Base-by-base conservation (phyloP, 2,797 vertebrate species). In the Clarias platycephalus region DNA sequence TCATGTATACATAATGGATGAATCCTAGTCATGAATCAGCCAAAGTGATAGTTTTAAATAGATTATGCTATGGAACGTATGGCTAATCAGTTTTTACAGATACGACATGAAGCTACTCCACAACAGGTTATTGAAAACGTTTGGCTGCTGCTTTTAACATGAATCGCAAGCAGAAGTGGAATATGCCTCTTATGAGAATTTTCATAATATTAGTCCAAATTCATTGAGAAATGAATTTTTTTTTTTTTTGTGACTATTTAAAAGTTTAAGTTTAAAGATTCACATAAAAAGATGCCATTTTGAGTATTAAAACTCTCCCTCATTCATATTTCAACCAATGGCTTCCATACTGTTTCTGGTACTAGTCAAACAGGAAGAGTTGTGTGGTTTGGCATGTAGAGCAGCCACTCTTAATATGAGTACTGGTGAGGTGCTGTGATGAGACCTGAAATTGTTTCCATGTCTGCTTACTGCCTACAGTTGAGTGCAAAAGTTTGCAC, bases 331-430 rank as follows among this genome's bases (percentile, higher is more conserved):
- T 66, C 15, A 53, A 22, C 62, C 40, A 53, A 31, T 64, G 40
- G 40, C 44, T 18, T 31, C 16, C 62, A 34, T 53, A 13, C 40
- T 26, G 15, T 31, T 2, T 22, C 2, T 66, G 16, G 40, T 66
- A 31, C 40, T 24, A 76, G 64, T 72, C 34, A 74, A 58, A 84
- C 72, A 63, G 87, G 87, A 87, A 87, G 82, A 60, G 55, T 26
- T 66, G 57, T 88, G 84, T 81, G 86, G 88, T 88, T 84, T 85
- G 64, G 60, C 67, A 83, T 71, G 13, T 81, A 70, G 58, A 83
- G 49, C 31, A 60, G 60, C 40, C 58, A 22, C 77, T 86, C 20
- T 72, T 58, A 76, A 58, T 66, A 62, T 67, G 57, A 53, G 26
- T 86, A 40, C 15, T 28, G 26, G 37, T 62, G 37, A 82, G 80